phyloP scores from a whole-genome alignment of 1,140 invertebrate genomes.

The Trinorchestia longiramus region DNA sequence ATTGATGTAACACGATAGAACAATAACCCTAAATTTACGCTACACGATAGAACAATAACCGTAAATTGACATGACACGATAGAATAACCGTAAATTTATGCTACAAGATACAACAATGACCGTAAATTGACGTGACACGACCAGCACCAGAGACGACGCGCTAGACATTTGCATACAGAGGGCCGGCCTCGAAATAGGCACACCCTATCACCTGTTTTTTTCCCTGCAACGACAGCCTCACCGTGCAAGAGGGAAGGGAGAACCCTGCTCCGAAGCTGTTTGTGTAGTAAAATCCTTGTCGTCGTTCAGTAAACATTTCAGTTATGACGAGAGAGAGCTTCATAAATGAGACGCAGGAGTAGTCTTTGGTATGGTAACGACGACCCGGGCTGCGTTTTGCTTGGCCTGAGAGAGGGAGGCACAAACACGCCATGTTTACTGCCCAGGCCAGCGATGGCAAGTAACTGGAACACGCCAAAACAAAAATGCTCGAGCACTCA shows the following conservation, averaged over 20 bases:
- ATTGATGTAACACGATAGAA: not conserved
- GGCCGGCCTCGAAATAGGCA: not conserved
- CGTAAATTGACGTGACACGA: not conserved
- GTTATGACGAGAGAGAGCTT: conserved; percentile 24
- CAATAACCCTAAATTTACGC: not conserved
- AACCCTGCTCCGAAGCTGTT: not conserved
- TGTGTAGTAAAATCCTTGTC: not conserved
- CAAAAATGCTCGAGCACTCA: not conserved
- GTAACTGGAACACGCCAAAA: not conserved
- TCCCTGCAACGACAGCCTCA: not conserved
- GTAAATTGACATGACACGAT: not conserved
- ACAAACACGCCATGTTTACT: not conserved
- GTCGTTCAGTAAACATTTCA: conserved; percentile 40
- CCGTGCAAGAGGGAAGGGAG: not conserved
- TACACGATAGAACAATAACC: not conserved
- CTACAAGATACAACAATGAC: not conserved
- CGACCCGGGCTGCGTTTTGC: not conserved
- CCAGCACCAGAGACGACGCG: not conserved
- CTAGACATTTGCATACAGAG: not conserved
- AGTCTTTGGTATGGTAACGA: not conserved
- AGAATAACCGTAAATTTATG: not conserved
- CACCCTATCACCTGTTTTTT: not conserved
- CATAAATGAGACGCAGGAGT: not conserved
- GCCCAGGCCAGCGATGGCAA: not conserved
- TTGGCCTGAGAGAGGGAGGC: not conserved